Percentiles rank a stretch among this genome's conserved stretches.
Conservation (phyloP, 64 coral and sea anemone genomes). For the Montipora sp. region DNA sequence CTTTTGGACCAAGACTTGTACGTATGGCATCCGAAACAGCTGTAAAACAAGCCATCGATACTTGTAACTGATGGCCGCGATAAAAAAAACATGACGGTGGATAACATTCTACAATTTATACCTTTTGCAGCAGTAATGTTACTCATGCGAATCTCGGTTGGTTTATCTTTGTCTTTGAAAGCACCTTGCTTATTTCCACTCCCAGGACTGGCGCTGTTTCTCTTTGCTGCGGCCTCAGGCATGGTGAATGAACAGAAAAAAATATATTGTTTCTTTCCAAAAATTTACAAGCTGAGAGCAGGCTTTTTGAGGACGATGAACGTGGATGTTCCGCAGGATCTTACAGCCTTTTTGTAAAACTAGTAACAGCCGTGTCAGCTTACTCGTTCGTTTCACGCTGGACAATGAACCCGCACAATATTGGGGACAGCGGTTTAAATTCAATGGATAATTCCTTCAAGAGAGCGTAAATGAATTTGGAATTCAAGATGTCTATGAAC, state of each 20-base stretch:
- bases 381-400: too few species aligned
- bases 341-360: too few species aligned
- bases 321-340: background rate
- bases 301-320: background rate
- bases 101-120: background rate
- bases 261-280: background rate
- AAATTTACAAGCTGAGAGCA: background rate
- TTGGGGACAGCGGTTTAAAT: background rate
- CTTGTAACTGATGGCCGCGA: background rate
- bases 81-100: background rate
- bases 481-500: background rate
- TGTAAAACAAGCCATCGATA: slow-evolving; percentile 19
- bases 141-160: slow-evolving; percentile 96
- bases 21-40: slow-evolving; percentile 95
- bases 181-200: slow-evolving; percentile 64
- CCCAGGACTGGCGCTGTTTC: slow-evolving; percentile 28
- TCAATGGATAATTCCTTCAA: background rate
- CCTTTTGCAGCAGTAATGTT: slow-evolving; percentile 99
- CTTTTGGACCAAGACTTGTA: slow-evolving; percentile 99
- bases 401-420: background rate
- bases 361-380: too few species aligned
- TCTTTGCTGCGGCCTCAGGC: slow-evolving; percentile 70
- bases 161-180: slow-evolving; percentile 98
- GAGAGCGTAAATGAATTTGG: background rate
- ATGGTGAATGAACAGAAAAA: slow-evolving; percentile 50